Evolutionary conservation across 2,888 invertebrate species (phyloP).

Genomic region (Calephelis perditalis): DNA sequence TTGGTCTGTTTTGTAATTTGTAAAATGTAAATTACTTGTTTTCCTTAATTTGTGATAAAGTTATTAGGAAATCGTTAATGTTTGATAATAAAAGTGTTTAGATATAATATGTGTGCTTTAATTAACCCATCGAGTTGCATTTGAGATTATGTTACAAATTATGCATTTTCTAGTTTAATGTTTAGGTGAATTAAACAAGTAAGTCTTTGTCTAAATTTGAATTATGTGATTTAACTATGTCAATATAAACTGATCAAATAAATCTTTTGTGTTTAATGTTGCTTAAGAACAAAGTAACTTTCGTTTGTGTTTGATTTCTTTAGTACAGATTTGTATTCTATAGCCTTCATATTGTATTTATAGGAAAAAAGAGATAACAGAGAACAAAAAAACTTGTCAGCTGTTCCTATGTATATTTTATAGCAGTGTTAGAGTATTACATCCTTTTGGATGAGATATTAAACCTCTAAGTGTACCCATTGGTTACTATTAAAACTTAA

Average conservation of each 20-base stretch:
- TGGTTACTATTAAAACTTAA: too few species aligned
- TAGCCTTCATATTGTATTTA: too few species aligned
- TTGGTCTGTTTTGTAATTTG: constrained; percentile 8
- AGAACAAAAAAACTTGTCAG: too few species aligned
- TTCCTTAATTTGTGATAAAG: constrained; percentile 4
- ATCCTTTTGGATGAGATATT: too few species aligned
- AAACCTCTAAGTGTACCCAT: too few species aligned
- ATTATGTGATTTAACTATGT: background rate
- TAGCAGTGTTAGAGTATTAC: too few species aligned
- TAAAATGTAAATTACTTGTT: constrained; percentile 8
- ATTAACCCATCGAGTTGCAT: constrained; percentile 19
- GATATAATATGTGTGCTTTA: constrained; percentile 14
- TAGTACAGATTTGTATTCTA: too few species aligned
- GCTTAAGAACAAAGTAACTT: too few species aligned
- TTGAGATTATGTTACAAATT: constrained; percentile 9
- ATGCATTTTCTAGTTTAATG: constrained; percentile 14
- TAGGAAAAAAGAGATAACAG: too few species aligned
- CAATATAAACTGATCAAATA: background rate
- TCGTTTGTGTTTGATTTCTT: too few species aligned
- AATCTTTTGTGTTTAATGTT: too few species aligned
- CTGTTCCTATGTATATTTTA: too few species aligned
- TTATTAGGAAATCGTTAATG: constrained; percentile 7
- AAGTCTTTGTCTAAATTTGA: constrained; percentile 11
- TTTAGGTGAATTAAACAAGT: constrained; percentile 13
- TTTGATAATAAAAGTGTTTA: constrained; percentile 7